Evolutionary conservation across 2,113 vertebrate species (phyloP), one percentile per base, ranked within the genome.

Genomic region (Osmerus mordax): DNA sequence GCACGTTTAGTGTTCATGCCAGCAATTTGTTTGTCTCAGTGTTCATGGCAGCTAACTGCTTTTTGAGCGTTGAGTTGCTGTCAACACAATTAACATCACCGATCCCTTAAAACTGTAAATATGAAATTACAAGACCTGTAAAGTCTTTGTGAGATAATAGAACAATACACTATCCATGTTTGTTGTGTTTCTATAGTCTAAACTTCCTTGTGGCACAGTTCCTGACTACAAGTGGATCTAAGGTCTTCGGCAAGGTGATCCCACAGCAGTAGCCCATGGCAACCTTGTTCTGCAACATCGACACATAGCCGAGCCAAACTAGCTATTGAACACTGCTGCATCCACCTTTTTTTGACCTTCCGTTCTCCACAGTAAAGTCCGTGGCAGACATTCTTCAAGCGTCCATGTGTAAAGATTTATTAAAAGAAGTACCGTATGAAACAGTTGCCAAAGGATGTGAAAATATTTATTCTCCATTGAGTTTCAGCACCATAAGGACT

Each of bases 301-400:
- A 78, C 87, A 86, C 84, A 85, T 87, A 82, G 74, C 58, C 70
- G 72, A 78, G 78, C 69, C 29, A 21, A 81, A 70, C 73, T 47
- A 67, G 70, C 32, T 78, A 84, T 87, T 70, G 84, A 89, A 87
- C 74, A 69, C 74, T 0, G 23, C 73, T 58, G 73, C 78, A 76
- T 78, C 78, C 81, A 85, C 81, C 83, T 87, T 81, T 77, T 64
- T 29, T 53, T 67, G 84, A 87, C 84, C 84, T 89, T 86, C 78
- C 71, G 3, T 19, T 70, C 69, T n/a, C 14, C 61, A 64, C 32
- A 59, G 71, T 82, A 79, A 86, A 74, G 81, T 32, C 28, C 7
- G 5, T 62, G 60, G 23, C 60, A 7, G 60, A 16, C 60, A 47
- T 47, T 56, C 54, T 56, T 56, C 54, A 56, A 56, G 54, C n/a